Conservation (phyloP, 1,140 invertebrate species). For the Telenomus remus region DNA sequence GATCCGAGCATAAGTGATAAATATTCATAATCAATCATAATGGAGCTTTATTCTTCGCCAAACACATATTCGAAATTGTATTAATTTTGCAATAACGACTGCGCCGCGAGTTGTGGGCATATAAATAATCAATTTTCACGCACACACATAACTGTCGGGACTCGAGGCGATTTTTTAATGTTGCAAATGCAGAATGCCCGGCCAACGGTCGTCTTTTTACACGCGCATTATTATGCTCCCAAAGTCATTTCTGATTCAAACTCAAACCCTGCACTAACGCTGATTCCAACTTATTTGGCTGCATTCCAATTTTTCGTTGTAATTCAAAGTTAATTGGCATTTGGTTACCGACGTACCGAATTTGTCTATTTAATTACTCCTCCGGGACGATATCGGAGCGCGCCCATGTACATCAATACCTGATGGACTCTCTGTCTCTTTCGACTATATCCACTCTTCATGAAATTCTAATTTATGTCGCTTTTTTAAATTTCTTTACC, state of each 20-base stretch:
- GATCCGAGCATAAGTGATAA: no score
- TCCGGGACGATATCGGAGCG: slow-evolving; percentile 12
- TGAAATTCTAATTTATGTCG: no score
- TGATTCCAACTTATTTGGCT: slow-evolving; percentile 22
- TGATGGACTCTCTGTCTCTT: neutral
- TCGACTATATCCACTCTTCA: neutral
- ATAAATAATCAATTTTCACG: slow-evolving; percentile 10
- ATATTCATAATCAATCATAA: no score
- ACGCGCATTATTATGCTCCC: neutral
- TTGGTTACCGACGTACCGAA: slow-evolving; percentile 21
- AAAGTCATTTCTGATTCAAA: slow-evolving; percentile 8
- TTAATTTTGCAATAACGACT: no score
- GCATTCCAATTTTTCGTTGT: slow-evolving; percentile 19
- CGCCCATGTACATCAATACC: slow-evolving; percentile 1
- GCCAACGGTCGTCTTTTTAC: neutral
- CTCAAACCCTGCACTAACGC: slow-evolving; percentile 7
- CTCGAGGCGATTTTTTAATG: no score
- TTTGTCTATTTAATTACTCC: slow-evolving; percentile 39
- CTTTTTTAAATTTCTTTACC: no score
- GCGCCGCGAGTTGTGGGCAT: neutral
- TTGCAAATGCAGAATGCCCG: neutral
- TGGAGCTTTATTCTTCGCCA: no score
- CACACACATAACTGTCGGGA: neutral
- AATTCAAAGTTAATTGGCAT: slow-evolving; percentile 41
- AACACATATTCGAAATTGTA: no score